Conservation (phyloP, 2,797 vertebrate species). For the Pterois miles region DNA sequence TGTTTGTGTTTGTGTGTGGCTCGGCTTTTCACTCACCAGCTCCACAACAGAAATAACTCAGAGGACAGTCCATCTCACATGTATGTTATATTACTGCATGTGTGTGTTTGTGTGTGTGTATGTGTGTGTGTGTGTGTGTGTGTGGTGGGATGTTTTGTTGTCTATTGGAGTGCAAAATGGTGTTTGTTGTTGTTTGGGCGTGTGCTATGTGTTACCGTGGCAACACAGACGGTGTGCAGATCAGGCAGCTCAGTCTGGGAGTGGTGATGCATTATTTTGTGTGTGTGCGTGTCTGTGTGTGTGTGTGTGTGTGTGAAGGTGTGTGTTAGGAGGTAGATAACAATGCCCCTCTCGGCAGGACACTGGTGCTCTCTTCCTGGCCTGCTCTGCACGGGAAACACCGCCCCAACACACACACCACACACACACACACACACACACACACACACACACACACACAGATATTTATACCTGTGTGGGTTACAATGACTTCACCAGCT, state of each 20-base stretch:
- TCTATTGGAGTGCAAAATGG: slow-evolving; percentile 9
- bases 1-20: slow-evolving; percentile 19
- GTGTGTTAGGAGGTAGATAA: slow-evolving; percentile 73
- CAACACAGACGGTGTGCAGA: slow-evolving; percentile 72
- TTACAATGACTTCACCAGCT: slow-evolving; percentile 74
- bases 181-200: slow-evolving; percentile 77
- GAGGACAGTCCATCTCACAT: slow-evolving; percentile 7
- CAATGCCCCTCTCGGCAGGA: slow-evolving; percentile 83
- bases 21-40: slow-evolving; percentile 15
- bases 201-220: slow-evolving; percentile 72
- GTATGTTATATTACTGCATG: not conserved
- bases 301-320: slow-evolving; percentile 2
- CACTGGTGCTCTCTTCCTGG: slow-evolving; percentile 82
- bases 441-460: slow-evolving; percentile 48
- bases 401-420: slow-evolving; percentile 59
- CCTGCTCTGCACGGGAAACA: slow-evolving; percentile 74
- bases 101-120: slow-evolving; percentile 21
- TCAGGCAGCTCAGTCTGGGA: slow-evolving; percentile 63
- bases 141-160: not conserved
- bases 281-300: slow-evolving; percentile 31
- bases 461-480: slow-evolving; percentile 78
- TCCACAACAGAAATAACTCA: slow-evolving; percentile 35
- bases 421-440: slow-evolving; percentile 39
- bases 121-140: slow-evolving; percentile 26
- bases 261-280: slow-evolving; percentile 46